These are phyloP conservation scores for Eledona agricola DNA, from an alignment of 2,888 invertebrate genomes.

Conservation along the genomic window DNA sequence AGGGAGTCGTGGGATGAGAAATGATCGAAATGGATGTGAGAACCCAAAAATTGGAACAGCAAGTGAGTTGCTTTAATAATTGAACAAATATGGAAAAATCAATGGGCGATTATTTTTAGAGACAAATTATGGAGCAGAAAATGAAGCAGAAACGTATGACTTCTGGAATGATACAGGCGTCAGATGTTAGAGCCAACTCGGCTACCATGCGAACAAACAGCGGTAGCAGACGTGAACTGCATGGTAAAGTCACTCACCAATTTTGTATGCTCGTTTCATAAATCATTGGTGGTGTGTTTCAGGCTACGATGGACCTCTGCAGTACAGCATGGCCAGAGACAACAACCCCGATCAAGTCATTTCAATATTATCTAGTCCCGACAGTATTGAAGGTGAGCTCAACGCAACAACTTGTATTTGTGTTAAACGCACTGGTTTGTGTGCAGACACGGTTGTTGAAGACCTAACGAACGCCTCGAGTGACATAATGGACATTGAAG, in stretches of 20 bases:
- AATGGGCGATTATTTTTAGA: conserved; percentile 66
- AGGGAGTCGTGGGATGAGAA: conserved; percentile 33
- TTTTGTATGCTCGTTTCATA: too few species aligned
- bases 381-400: conserved; percentile 54
- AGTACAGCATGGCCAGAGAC: conserved; percentile 82
- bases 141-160: conserved; percentile 87
- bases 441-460: conserved; percentile 47
- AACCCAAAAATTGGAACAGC: conserved; percentile 88
- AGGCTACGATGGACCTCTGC: conserved; percentile 90
- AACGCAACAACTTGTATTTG: conserved; percentile 1
- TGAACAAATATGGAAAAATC: conserved; percentile 24
- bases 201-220: conserved; percentile 73
- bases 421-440: background rate
- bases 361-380: conserved; percentile 55
- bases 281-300: conserved; percentile 39
- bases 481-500: conserved; percentile 64
- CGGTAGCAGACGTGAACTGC: conserved; percentile 73
- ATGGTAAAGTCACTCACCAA: conserved; percentile 63
- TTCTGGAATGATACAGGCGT: conserved; percentile 87
- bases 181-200: conserved; percentile 77
- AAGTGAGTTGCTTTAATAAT: conserved; percentile 68
- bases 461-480: conserved; percentile 48
- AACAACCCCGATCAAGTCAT: conserved; percentile 81
- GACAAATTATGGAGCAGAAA: conserved; percentile 88
- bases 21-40: conserved; percentile 63